These are phyloP conservation scores for Myotis vivesi DNA, from an alignment of 2,797 vertebrate species.

Conservation along the genomic window DNA sequence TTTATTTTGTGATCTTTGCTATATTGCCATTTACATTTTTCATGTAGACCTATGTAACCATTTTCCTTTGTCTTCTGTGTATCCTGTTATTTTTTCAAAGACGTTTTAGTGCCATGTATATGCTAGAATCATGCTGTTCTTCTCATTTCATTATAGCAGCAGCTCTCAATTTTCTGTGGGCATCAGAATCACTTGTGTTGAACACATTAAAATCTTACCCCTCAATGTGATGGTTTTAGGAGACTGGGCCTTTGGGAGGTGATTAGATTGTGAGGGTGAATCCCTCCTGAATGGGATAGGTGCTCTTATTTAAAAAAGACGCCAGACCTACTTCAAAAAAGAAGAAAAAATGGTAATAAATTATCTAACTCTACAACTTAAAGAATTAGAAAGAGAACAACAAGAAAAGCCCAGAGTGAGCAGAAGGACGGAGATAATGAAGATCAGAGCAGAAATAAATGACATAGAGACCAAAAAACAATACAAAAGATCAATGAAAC, in stretches of 20 bases:
- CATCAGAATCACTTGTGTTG: background rate
- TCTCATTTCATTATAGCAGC: background rate
- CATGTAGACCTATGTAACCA: background rate
- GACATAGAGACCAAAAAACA: no score
- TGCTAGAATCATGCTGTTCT: background rate
- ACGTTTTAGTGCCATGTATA: background rate
- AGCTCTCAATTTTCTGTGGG: background rate
- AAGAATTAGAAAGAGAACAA: no score
- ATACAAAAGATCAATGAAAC: no score
- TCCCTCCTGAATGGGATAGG: background rate
- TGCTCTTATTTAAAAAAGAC: background rate
- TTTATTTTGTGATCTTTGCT: constrained; percentile 1
- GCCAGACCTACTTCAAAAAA: no score
- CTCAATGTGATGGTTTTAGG: background rate
- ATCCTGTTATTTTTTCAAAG: background rate
- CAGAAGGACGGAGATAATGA: no score
- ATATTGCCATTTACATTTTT: background rate
- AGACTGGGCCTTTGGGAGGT: background rate
- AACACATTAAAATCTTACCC: background rate
- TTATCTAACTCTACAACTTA: no score
- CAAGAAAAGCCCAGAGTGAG: no score
- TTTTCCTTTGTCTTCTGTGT: background rate
- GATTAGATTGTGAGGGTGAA: background rate
- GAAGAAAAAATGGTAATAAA: no score
- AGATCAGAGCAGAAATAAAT: no score